phyloP scores from a whole-genome alignment of 2,888 invertebrate species.

The Netelia virgata region DNA sequence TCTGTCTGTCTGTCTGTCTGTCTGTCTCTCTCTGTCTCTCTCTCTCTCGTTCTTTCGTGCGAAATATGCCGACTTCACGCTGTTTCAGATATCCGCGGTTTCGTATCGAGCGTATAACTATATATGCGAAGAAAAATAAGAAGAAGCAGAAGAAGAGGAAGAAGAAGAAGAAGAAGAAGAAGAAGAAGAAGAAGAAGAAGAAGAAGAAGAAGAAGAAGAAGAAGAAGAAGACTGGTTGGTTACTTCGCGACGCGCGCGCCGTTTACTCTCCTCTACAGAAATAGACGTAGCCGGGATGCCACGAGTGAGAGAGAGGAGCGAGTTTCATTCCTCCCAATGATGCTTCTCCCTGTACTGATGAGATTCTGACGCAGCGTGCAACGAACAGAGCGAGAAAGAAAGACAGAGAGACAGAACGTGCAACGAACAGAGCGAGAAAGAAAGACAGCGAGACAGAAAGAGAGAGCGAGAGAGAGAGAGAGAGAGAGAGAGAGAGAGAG shows the following conservation, averaged over 20 bases:
- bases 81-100: constrained; percentile 44
- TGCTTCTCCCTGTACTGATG: constrained; percentile 46
- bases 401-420: too few relatives aligned
- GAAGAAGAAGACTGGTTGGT: constrained; percentile 41
- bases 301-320: constrained; percentile 62
- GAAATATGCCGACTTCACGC: neutral
- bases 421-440: too few relatives aligned
- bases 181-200: constrained; percentile 46
- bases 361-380: constrained; percentile 42
- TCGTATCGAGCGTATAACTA: neutral
- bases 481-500: neutral
- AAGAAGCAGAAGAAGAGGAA: constrained; percentile 37
- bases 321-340: constrained; percentile 62
- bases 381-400: neutral
- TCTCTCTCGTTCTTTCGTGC: too few relatives aligned
- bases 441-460: too few relatives aligned
- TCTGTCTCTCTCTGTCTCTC: too few relatives aligned
- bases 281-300: constrained; percentile 78
- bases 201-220: constrained; percentile 16
- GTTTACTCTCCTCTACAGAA: constrained; percentile 76
- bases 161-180: constrained; percentile 44
- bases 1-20: too few relatives aligned
- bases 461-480: neutral
- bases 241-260: constrained; percentile 64
- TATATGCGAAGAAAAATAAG: constrained; percentile 38